Conservation (phyloP, 2,113 vertebrate species). For the cat (Felis catus) region F.catus_Fca126_mat1.0 CM031428.1:68510001-68510500, state of each 20-base stretch:
- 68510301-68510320: too few species aligned
- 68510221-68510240: not conserved
- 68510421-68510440: not conserved
- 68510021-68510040: not conserved
- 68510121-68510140: not conserved
- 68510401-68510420: too few species aligned
- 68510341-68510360: not conserved
- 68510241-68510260: not conserved
- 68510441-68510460: not conserved
- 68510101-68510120: not conserved
- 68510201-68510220: not conserved
- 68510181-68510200: not conserved
- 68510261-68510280: not conserved
- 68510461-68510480: not conserved
- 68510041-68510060: not conserved
- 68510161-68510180: fast-evolving
- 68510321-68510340: too few species aligned
- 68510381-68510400: too few species aligned
- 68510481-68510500: not conserved
- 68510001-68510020: not conserved
- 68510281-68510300: not conserved
- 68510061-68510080: not conserved
- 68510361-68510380: not conserved
- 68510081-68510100: not conserved
- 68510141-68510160: not conserved